Evolutionary conservation across 2,113 vertebrate genomes (phyloP).

Genomic region (Phalacrocorax pelagicus): DNA sequence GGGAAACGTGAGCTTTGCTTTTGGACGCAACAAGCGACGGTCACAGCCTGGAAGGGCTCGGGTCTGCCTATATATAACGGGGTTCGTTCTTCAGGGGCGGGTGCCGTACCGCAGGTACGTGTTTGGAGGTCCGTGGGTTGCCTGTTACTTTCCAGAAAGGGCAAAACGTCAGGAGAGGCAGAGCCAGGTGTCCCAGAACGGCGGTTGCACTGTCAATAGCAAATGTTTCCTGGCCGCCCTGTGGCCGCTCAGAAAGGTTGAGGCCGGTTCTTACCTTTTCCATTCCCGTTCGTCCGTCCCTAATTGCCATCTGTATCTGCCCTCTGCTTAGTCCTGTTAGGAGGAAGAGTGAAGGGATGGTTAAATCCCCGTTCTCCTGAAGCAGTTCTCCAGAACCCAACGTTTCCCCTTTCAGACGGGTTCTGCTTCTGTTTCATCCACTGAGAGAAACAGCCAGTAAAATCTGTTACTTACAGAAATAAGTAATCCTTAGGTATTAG

Average conservation of each 20-base stretch:
- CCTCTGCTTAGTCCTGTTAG: not conserved
- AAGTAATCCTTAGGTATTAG: not conserved
- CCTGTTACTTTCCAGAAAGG: rapidly evolving
- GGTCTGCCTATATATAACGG: rapidly evolving
- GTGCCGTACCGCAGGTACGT: rapidly evolving
- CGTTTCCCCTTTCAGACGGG: not conserved
- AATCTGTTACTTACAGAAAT: not conserved
- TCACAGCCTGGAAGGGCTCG: not conserved
- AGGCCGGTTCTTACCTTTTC: not conserved
- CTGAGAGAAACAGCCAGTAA: not conserved
- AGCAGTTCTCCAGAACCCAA: not conserved
- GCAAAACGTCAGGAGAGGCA: not conserved
- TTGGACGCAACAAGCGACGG: rapidly evolving
- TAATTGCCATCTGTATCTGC: not conserved
- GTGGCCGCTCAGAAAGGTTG: not conserved
- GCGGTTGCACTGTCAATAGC: not conserved
- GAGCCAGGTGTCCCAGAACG: not conserved
- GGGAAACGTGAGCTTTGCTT: not conserved
- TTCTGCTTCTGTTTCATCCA: not conserved
- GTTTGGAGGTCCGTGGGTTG: not conserved
- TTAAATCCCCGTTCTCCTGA: not conserved
- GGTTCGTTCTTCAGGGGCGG: rapidly evolving
- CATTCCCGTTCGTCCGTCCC: not conserved
- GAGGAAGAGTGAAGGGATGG: not conserved
- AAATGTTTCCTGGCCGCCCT: not conserved